These are phyloP conservation scores for Lanius collurio DNA, from an alignment of 2,113 vertebrate species.

Conservation along the genomic window DNA sequence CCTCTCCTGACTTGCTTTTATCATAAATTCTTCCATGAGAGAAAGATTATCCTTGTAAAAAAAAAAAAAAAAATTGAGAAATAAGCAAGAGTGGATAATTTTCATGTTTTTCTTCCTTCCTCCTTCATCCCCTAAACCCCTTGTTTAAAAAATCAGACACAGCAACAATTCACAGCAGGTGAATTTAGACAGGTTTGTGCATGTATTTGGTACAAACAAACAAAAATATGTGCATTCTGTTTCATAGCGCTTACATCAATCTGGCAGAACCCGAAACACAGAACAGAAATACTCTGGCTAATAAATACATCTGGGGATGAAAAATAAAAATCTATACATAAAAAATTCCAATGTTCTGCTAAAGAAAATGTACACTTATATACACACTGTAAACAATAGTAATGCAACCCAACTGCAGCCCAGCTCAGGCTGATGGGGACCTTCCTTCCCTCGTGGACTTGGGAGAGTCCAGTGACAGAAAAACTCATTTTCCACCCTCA, in stretches of 20 bases:
- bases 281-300: slow-evolving; percentile 42
- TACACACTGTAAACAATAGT: slow-evolving; percentile 74
- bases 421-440: not conserved
- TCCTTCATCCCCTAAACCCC: not conserved
- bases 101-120: not conserved
- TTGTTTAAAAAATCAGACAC: not conserved
- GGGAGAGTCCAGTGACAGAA: not conserved
- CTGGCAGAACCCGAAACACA: slow-evolving; percentile 10
- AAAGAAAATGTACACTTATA: slow-evolving; percentile 73
- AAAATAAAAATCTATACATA: slow-evolving; percentile 68
- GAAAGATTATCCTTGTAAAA: not conserved
- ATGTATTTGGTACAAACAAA: slow-evolving; percentile 70
- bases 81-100: not conserved
- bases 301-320: slow-evolving; percentile 71
- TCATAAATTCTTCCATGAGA: not conserved
- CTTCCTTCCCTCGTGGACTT: not conserved
- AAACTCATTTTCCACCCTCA: not conserved
- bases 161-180: not conserved
- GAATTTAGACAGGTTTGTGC: slow-evolving; percentile 39
- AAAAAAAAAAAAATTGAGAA: not conserved
- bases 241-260: slow-evolving; percentile 51
- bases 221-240: slow-evolving; percentile 61
- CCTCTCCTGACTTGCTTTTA: not conserved
- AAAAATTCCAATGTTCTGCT: slow-evolving; percentile 52
- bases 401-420: slow-evolving; percentile 48